Percentiles rank a stretch among this genome's conserved stretches.
Evolutionary conservation across 2,113 vertebrate species (phyloP).

Genomic region (Tympanuchus pallidicinctus): DNA sequence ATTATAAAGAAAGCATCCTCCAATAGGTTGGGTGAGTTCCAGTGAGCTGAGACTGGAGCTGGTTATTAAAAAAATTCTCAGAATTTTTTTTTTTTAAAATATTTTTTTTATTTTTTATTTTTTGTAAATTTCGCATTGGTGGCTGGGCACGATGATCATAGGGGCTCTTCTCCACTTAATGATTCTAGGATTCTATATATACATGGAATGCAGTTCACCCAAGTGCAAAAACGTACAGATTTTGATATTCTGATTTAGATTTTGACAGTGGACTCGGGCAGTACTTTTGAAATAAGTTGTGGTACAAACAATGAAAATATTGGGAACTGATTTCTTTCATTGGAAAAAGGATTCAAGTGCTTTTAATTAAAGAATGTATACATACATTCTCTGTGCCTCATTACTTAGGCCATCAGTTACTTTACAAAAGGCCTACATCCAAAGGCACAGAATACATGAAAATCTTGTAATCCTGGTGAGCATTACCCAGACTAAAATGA

Average conservation of each 20-base stretch:
- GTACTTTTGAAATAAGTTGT: not conserved
- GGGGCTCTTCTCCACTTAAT: too few relatives aligned
- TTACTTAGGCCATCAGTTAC: not conserved
- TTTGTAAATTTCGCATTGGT: not conserved
- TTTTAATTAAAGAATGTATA: not conserved
- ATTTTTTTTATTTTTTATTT: too few relatives aligned
- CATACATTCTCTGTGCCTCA: not conserved
- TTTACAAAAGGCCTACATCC: not conserved
- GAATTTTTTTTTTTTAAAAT: not conserved
- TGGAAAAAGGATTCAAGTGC: not conserved
- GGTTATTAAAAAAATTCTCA: not conserved
- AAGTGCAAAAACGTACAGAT: not conserved
- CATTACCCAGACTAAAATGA: not conserved
- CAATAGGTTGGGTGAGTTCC: not conserved
- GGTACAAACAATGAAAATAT: not conserved
- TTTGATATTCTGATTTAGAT: not conserved
- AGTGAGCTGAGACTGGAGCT: not conserved
- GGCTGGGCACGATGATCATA: too few relatives aligned
- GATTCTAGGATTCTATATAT: too few relatives aligned
- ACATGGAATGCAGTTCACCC: not conserved
- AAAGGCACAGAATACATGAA: not conserved
- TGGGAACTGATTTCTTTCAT: not conserved
- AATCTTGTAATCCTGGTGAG: not conserved
- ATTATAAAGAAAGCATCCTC: not conserved
- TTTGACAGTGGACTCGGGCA: not conserved